A percentile compares a stretch with the other conserved stretches of the same genome.
Evolutionary conservation across 2,888 invertebrate genomes (phyloP).

Genomic region (Eupithecia tripunctaria): DNA sequence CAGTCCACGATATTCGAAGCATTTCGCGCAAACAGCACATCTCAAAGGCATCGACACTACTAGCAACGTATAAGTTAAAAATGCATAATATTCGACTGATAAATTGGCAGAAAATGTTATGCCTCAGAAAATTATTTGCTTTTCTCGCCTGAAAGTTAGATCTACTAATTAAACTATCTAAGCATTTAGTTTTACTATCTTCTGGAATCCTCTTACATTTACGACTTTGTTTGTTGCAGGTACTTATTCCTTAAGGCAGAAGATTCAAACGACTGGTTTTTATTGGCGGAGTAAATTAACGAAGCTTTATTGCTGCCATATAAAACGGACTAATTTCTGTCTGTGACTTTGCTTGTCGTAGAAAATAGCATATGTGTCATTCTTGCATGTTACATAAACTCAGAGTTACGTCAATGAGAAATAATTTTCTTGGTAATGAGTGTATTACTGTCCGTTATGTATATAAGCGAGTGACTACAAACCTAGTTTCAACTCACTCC

Average conservation of each 20-base stretch:
- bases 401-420: no score
- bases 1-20: no score
- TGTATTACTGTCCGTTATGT: no score
- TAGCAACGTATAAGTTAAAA: no score
- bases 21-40: no score
- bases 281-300: conserved; percentile 55
- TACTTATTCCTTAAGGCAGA: conserved; percentile 48
- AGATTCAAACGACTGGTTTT: conserved; percentile 51
- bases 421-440: no score
- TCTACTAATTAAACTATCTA: conserved; percentile 20
- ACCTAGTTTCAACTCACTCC: no score
- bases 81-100: background rate
- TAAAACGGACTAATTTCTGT: conserved; percentile 28
- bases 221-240: conserved; percentile 73
- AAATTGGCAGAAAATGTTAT: background rate
- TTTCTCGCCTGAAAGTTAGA: background rate
- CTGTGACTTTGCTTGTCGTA: background rate
- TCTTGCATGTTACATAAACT: background rate
- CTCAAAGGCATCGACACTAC: no score
- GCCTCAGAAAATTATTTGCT: background rate
- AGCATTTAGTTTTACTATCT: conserved; percentile 43
- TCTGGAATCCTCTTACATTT: conserved; percentile 49
- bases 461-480: no score
- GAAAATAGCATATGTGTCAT: background rate
- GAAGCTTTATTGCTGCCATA: conserved; percentile 45